Conservation (phyloP, 1,140 invertebrate genomes). For the Mercenaria mercenaria region DNA sequence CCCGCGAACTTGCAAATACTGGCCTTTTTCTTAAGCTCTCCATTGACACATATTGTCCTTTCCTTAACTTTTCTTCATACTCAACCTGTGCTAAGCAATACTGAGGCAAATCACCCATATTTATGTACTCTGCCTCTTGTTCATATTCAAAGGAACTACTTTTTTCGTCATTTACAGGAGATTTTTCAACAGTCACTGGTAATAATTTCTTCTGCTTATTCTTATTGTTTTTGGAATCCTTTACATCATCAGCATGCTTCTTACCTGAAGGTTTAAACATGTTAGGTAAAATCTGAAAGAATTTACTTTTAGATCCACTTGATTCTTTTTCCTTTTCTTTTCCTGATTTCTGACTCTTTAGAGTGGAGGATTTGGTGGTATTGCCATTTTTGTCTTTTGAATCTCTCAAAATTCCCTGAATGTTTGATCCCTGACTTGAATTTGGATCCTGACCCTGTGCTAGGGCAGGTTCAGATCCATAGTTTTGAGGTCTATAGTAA, state of each 20-base stretch:
- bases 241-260: neutral
- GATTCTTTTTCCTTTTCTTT: constrained; percentile 41
- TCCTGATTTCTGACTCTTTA: constrained; percentile 47
- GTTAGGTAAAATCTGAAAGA: constrained; percentile 62
- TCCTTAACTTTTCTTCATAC: constrained; percentile 64
- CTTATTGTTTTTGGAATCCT: constrained; percentile 37
- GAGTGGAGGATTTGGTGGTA: constrained; percentile 54
- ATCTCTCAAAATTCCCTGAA: constrained; percentile 57
- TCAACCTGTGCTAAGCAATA: constrained; percentile 62
- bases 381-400: constrained; percentile 60
- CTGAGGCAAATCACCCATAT: constrained; percentile 59
- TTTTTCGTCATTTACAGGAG: constrained; percentile 53
- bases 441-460: constrained; percentile 10
- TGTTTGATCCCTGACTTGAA: constrained; percentile 32
- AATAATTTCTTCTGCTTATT: constrained; percentile 15
- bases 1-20: constrained; percentile 76
- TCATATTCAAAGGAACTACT: constrained; percentile 56
- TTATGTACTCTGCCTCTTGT: constrained; percentile 59
- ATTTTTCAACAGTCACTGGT: constrained; percentile 44
- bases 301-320: constrained; percentile 42
- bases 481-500: constrained; percentile 71
- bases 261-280: constrained; percentile 65
- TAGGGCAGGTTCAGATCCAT: constrained; percentile 43
- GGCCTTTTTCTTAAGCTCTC: constrained; percentile 73
- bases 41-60: constrained; percentile 71